phyloP scores from a whole-genome alignment of 35 echinoderm and acorn worm species.

The Ophioderma brevispina region DNA sequence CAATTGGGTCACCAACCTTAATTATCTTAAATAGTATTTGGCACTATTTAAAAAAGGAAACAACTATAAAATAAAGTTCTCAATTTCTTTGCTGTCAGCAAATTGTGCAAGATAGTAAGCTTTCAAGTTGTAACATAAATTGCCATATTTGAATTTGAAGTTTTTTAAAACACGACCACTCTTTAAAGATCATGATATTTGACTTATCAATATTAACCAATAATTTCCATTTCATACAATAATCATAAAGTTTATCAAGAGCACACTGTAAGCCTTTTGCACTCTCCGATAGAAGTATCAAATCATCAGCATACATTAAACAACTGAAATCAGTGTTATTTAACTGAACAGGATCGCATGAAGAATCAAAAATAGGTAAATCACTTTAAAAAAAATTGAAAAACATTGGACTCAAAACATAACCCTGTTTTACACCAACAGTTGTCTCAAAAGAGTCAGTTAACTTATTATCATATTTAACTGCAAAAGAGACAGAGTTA shows the following conservation, averaged over 20 bases:
- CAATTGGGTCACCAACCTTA: too few relatives aligned
- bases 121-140: too few relatives aligned
- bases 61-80: too few relatives aligned
- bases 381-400: neutral
- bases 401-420: neutral
- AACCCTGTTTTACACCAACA: neutral
- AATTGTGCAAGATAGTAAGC: too few relatives aligned
- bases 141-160: neutral
- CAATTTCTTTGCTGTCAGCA: too few relatives aligned
- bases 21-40: too few relatives aligned
- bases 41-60: too few relatives aligned
- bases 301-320: constrained; percentile 33
- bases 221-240: neutral
- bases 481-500: neutral
- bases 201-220: neutral
- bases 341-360: neutral
- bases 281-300: constrained; percentile 6
- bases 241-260: neutral
- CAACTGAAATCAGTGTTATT: neutral
- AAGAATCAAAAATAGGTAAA: neutral
- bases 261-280: constrained; percentile 6
- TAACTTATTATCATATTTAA: neutral
- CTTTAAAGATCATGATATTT: constrained; percentile 3
- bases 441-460: neutral
- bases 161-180: neutral